phyloP scores from a whole-genome alignment of 2,797 vertebrate genomes.

The Platalea minor region DNA sequence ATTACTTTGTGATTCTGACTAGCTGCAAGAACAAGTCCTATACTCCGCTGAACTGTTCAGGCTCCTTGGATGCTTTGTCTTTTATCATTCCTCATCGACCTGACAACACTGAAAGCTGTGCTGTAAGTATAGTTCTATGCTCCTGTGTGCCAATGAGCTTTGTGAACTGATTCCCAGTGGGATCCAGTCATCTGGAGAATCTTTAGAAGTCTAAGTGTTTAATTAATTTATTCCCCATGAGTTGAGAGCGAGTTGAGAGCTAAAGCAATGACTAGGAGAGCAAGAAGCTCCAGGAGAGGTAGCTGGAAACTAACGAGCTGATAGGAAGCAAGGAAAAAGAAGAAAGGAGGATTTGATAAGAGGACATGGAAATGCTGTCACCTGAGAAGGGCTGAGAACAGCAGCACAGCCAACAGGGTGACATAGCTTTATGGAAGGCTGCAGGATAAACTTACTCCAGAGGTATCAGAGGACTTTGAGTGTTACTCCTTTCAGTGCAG shows the following conservation, averaged over 20 bases:
- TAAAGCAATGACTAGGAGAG: neutral
- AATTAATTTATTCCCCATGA: neutral
- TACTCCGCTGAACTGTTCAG: slow-evolving; percentile 74
- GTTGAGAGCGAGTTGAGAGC: neutral
- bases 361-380: neutral
- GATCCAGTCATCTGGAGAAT: neutral
- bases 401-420: neutral
- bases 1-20: slow-evolving; percentile 91
- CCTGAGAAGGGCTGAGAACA: neutral
- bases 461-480: neutral
- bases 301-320: neutral
- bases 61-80: slow-evolving; percentile 74
- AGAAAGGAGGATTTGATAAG: neutral
- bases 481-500: neutral
- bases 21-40: slow-evolving; percentile 79
- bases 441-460: neutral
- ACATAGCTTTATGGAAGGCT: neutral
- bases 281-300: neutral
- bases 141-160: neutral
- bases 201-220: neutral
- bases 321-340: neutral
- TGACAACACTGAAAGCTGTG: slow-evolving; percentile 87
- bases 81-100: slow-evolving; percentile 90
- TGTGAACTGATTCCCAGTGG: neutral
- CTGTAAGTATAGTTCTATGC: slow-evolving; percentile 78